Conservation (phyloP, 2,888 invertebrate species). For the Limnephilus rhombicus region DNA sequence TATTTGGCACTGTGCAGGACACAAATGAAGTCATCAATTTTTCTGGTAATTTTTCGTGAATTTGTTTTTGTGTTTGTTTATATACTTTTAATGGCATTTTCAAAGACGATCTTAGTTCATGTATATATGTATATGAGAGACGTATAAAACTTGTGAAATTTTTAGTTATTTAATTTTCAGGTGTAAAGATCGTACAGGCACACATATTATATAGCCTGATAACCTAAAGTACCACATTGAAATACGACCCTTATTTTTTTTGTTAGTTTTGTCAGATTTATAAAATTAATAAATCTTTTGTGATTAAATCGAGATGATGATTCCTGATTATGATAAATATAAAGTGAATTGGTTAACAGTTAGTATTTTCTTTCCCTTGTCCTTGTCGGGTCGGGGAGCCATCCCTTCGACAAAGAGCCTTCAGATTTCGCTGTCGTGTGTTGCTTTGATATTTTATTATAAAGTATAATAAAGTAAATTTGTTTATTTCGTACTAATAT, state of each 20-base stretch:
- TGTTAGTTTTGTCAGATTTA: too few species aligned
- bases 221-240: background rate
- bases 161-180: background rate
- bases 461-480: too few species aligned
- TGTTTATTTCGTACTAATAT: too few species aligned
- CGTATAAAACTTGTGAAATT: background rate
- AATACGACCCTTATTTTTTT: background rate
- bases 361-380: background rate
- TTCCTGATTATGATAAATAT: background rate
- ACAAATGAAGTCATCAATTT: conserved; percentile 4
- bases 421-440: background rate
- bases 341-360: background rate
- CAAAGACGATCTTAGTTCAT: background rate
- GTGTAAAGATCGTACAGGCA: background rate
- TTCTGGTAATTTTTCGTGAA: background rate
- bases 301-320: background rate
- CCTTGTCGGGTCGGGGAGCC: too few species aligned
- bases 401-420: too few species aligned
- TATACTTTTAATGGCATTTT: background rate
- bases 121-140: background rate
- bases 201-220: background rate
- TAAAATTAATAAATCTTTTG: background rate
- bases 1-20: background rate
- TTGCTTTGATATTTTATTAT: background rate
- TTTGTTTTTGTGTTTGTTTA: background rate